These are phyloP conservation scores for Solen grandis DNA, from an alignment of 1,140 invertebrate species.

Conservation along the genomic window DNA sequence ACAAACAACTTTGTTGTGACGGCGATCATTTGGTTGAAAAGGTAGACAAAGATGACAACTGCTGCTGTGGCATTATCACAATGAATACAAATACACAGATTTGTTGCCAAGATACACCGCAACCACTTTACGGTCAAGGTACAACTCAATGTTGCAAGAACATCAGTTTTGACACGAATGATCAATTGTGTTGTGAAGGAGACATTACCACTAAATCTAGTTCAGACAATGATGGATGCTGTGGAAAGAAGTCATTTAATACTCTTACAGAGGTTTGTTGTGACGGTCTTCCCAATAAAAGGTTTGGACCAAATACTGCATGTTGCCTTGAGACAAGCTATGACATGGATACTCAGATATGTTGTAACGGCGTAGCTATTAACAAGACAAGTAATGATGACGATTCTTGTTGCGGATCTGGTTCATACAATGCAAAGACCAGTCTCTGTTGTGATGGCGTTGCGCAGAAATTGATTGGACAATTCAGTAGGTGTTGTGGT, in stretches of 20 bases:
- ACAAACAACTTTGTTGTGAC: conserved; percentile 41
- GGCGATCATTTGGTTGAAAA: conserved; percentile 20
- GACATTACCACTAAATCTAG: conserved; percentile 2
- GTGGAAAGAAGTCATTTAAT: conserved; percentile 40
- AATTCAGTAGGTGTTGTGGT: conserved; percentile 20
- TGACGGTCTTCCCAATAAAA: conserved; percentile 27
- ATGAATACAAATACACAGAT: conserved; percentile 45
- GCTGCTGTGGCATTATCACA: conserved; percentile 44
- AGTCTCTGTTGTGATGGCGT: conserved; percentile 36
- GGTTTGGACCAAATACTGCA: conserved; percentile 18
- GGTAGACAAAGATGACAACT: conserved; percentile 38
- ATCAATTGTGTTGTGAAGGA: conserved; percentile 33
- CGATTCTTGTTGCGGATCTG: conserved; percentile 47
- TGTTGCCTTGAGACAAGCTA: conserved; percentile 45
- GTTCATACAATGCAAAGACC: conserved; percentile 27
- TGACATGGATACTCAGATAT: conserved; percentile 9
- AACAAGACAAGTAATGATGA: conserved; percentile 43
- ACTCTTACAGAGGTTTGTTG: conserved; percentile 42
- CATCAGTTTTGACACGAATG: conserved; percentile 29
- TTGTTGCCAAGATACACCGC: conserved; percentile 36
- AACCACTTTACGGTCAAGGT: not conserved
- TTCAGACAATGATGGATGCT: conserved; percentile 47
- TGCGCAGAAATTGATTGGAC: conserved; percentile 21
- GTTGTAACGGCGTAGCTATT: conserved; percentile 20
- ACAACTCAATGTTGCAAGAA: conserved; percentile 45